Evolutionary conservation across 2,888 invertebrate genomes (phyloP).

Genomic region (Drosophila leonis): DNA sequence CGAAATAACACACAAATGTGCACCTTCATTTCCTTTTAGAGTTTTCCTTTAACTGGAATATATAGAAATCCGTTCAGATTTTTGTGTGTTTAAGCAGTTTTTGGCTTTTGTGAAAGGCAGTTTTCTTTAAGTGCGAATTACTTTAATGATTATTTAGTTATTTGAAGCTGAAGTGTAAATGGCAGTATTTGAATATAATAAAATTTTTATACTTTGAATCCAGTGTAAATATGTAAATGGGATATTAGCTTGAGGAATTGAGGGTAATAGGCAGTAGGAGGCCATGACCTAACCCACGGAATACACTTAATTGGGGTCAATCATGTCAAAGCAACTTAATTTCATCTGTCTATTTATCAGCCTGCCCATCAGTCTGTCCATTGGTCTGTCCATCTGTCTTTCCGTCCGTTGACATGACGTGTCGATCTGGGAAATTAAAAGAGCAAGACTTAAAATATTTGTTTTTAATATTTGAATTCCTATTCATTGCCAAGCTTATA

Average conservation of each 20-base stretch:
- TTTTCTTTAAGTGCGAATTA: background rate
- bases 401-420: too few relatives aligned
- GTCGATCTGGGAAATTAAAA: too few relatives aligned
- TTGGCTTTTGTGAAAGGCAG: too few relatives aligned
- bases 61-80: background rate
- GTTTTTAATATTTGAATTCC: too few relatives aligned
- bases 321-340: background rate
- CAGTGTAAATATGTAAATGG: background rate
- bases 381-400: too few relatives aligned
- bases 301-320: background rate
- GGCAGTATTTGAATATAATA: background rate
- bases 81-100: background rate
- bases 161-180: background rate
- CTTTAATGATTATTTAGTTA: background rate
- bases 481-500: too few relatives aligned
- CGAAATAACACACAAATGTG: slow-evolving; percentile 13
- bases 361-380: too few relatives aligned
- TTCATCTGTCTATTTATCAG: too few relatives aligned
- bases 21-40: slow-evolving; percentile 5
- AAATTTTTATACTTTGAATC: background rate
- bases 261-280: background rate
- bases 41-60: background rate
- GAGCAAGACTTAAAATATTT: too few relatives aligned
- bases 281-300: background rate
- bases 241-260: background rate